Conservation (phyloP, 1,140 invertebrate genomes). For the Zaprionus nigranus region DNA sequence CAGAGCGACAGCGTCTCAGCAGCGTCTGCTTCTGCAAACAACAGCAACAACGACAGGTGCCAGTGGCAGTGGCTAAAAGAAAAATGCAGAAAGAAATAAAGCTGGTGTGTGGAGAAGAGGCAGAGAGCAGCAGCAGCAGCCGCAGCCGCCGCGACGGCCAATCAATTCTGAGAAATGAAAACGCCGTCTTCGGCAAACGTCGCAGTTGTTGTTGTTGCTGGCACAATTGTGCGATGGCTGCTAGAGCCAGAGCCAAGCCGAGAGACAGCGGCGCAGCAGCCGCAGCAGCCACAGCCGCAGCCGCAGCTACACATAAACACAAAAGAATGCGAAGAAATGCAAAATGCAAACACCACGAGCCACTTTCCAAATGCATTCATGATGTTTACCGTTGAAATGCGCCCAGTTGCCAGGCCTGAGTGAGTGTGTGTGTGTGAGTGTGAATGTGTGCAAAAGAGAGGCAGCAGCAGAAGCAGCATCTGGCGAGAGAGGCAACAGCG, state of each 20-base stretch:
- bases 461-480: slow-evolving; percentile 37
- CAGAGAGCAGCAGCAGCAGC: slow-evolving; percentile 39
- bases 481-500: slow-evolving; percentile 12
- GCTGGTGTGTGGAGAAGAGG: slow-evolving; percentile 48
- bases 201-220: slow-evolving; percentile 61
- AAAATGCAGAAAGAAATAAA: slow-evolving; percentile 67
- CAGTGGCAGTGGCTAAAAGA: slow-evolving; percentile 43
- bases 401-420: slow-evolving; percentile 62
- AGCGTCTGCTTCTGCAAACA: slow-evolving; percentile 46
- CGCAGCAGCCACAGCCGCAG: slow-evolving; percentile 22
- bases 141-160: slow-evolving; percentile 72
- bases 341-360: slow-evolving; percentile 80
- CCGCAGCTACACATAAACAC: slow-evolving; percentile 63
- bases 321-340: slow-evolving; percentile 83
- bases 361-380: slow-evolving; percentile 82
- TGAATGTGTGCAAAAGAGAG: slow-evolving; percentile 44
- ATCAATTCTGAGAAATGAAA: slow-evolving; percentile 83
- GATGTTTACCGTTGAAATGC: slow-evolving; percentile 81
- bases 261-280: slow-evolving; percentile 17
- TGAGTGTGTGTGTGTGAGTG: slow-evolving; percentile 16
- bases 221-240: slow-evolving; percentile 69
- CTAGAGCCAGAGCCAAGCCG: slow-evolving; percentile 25
- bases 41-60: slow-evolving; percentile 45
- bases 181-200: slow-evolving; percentile 71
- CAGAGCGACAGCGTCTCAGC: slow-evolving; percentile 32